Conservation (phyloP, 2,113 vertebrate species). For the Hypanus sabinus region DNA sequence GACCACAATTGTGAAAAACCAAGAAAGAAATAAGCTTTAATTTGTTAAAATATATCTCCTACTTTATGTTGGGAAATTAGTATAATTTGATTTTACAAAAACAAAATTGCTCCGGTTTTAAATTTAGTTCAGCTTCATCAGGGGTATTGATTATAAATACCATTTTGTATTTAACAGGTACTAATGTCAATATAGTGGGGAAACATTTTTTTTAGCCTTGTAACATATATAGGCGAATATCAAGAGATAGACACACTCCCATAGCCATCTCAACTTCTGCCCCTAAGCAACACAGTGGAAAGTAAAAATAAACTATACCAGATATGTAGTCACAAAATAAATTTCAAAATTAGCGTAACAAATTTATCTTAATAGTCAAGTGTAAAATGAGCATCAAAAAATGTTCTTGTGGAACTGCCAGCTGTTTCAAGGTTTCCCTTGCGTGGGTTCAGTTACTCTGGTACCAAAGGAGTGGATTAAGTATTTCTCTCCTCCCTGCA, state of each 20-base stretch:
- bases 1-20: background rate
- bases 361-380: conserved; percentile 37
- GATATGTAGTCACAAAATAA: conserved; percentile 26
- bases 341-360: conserved; percentile 35
- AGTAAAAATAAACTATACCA: conserved; percentile 27
- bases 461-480: background rate
- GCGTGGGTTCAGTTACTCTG: background rate
- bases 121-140: background rate
- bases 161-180: background rate
- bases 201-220: background rate
- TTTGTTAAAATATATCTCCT: background rate
- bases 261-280: conserved; percentile 3
- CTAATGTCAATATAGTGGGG: background rate
- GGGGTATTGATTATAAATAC: background rate
- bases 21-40: background rate
- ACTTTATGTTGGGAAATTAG: background rate
- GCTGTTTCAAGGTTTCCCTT: background rate
- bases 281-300: conserved; percentile 11
- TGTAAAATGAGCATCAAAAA: conserved; percentile 32
- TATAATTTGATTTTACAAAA: background rate
- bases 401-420: conserved; percentile 31
- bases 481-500: background rate
- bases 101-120: background rate
- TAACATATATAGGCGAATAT: background rate
- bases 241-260: background rate